A percentile compares a stretch with the other conserved stretches of the same genome.
These are phyloP conservation scores for Agrotis exclamationis DNA, from an alignment of 2,888 invertebrate species.

Conservation along the genomic window DNA sequence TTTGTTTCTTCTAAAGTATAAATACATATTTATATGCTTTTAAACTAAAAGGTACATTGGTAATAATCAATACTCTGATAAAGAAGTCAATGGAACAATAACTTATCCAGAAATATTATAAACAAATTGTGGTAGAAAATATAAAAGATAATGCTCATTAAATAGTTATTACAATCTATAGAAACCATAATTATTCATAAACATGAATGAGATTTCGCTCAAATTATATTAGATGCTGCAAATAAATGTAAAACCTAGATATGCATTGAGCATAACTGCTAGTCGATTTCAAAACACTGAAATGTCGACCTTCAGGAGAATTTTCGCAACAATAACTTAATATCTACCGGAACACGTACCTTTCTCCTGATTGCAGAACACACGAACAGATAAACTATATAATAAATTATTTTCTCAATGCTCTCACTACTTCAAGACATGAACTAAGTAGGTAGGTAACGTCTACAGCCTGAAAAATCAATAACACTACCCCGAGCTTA, in stretches of 20 bases:
- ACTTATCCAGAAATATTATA: neutral
- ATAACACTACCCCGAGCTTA: constrained; percentile 69
- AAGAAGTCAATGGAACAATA: neutral
- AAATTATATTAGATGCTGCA: constrained; percentile 43
- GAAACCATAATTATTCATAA: constrained; percentile 16
- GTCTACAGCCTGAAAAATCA: constrained; percentile 74
- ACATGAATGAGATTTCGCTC: constrained; percentile 13
- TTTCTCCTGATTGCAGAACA: constrained; percentile 21
- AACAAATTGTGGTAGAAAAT: constrained; percentile 1
- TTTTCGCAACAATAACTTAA: constrained; percentile 56
- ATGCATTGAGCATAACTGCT: constrained; percentile 72
- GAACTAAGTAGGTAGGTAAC: constrained; percentile 58
- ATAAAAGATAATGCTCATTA: constrained; percentile 6
- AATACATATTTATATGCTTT: too few species aligned
- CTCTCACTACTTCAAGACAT: constrained; percentile 41
- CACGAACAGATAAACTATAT: constrained; percentile 14
- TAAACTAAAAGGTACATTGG: too few species aligned
- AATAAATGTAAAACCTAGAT: constrained; percentile 71
- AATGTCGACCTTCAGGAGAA: constrained; percentile 70
- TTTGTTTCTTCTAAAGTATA: too few species aligned
- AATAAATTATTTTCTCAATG: constrained; percentile 29
- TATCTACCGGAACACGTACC: constrained; percentile 23
- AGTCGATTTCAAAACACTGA: constrained; percentile 77
- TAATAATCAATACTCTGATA: neutral
- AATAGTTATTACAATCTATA: neutral